Evolutionary conservation across 2,113 vertebrate genomes (phyloP).

Genomic region (Larimichthys crocea): DNA sequence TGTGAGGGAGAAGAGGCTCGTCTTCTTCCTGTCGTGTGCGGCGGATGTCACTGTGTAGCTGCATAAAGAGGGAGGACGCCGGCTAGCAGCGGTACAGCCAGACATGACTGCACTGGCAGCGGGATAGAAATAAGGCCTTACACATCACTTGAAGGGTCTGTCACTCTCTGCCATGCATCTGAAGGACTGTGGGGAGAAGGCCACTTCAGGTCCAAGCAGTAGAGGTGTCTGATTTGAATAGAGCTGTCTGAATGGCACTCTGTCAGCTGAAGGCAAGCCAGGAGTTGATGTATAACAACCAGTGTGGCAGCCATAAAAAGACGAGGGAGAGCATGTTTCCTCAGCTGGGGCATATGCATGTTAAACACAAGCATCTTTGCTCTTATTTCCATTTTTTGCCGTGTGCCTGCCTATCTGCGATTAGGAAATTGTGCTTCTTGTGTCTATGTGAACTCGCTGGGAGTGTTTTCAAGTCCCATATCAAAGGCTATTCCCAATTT

Average conservation of each 20-base stretch:
- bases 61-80: conserved; percentile 40
- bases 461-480: conserved; percentile 70
- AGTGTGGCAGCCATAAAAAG: conserved; percentile 2
- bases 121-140: conserved; percentile 22
- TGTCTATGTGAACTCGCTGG: conserved; percentile 58
- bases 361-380: conserved; percentile 26
- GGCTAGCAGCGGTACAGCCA: conserved; percentile 48
- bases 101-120: conserved; percentile 41
- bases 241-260: conserved; percentile 32
- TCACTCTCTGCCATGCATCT: conserved; percentile 46
- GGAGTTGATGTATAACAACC: conserved; percentile 1
- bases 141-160: conserved; percentile 49
- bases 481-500: conserved; percentile 84
- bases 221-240: conserved; percentile 35
- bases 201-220: conserved; percentile 57
- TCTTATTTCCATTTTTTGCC: conserved; percentile 17
- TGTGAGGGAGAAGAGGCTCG: conserved; percentile 49
- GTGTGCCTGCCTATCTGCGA: conserved; percentile 32
- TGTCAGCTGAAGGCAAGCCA: conserved; percentile 34
- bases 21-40: conserved; percentile 44
- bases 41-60: conserved; percentile 40
- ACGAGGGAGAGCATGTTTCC: not conserved
- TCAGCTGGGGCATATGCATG: conserved; percentile 2
- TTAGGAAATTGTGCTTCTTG: conserved; percentile 39
- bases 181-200: conserved; percentile 35